phyloP scores from a whole-genome alignment of 2,888 invertebrate species.

The Acronicta aceris region DNA sequence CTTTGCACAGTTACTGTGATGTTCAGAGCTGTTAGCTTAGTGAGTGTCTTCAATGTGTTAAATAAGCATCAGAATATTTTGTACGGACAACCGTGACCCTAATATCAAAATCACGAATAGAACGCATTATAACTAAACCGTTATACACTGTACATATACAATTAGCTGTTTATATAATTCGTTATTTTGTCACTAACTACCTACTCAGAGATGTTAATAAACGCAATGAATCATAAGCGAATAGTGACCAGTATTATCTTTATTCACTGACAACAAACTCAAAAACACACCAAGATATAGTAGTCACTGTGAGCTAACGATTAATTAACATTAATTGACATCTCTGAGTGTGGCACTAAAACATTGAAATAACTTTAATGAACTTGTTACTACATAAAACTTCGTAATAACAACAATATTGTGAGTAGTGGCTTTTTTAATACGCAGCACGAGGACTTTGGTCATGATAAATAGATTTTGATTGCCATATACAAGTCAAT shows the following conservation, averaged over 20 bases:
- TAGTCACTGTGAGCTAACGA: too few relatives aligned
- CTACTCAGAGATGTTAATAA: too few relatives aligned
- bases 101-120: conserved; percentile 39
- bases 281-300: too few relatives aligned
- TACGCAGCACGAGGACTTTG: not conserved
- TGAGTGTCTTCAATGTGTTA: conserved; percentile 14
- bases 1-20: too few relatives aligned
- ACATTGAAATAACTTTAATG: conserved; percentile 6
- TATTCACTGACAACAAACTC: too few relatives aligned
- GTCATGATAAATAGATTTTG: conserved; percentile 8
- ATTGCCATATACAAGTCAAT: conserved; percentile 35
- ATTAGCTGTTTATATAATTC: conserved; percentile 6
- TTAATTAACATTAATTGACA: too few relatives aligned
- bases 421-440: not conserved
- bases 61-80: conserved; percentile 32
- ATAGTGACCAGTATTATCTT: too few relatives aligned
- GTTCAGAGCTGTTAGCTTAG: not conserved
- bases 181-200: conserved; percentile 3
- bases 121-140: conserved; percentile 28
- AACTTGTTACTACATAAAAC: not conserved
- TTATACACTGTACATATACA: conserved; percentile 4
- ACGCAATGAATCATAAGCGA: too few relatives aligned
- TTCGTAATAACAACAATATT: not conserved
- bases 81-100: conserved; percentile 46
- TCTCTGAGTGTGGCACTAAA: not conserved